A percentile compares a stretch with the other conserved stretches of the same genome.
These are phyloP conservation scores for Drosophila burlai DNA, from an alignment of 1,140 invertebrate species.

Conservation along the genomic window DNA sequence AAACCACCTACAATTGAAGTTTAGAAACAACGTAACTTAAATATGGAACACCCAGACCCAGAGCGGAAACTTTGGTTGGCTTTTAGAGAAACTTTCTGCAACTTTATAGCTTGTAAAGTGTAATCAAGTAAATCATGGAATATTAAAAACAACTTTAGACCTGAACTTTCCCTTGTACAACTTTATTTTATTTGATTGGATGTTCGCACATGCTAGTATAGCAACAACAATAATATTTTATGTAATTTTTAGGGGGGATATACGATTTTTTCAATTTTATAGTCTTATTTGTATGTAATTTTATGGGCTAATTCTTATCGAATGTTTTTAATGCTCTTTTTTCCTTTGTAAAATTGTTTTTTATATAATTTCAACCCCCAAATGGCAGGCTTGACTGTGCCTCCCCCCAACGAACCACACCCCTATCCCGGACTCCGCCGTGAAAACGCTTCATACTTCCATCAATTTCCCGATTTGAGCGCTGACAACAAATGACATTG, in stretches of 20 bases:
- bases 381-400: constrained; percentile 4
- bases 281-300: background rate
- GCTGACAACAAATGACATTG: constrained; percentile 60
- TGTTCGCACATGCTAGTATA: background rate
- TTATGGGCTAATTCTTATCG: background rate
- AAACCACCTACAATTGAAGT: background rate
- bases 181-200: constrained; percentile 14
- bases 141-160: constrained; percentile 29
- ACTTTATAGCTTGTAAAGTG: constrained; percentile 30
- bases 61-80: constrained; percentile 10
- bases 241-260: background rate
- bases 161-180: constrained; percentile 3
- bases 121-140: constrained; percentile 32
- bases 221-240: constrained; percentile 1
- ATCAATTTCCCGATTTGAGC: constrained; percentile 49
- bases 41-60: constrained; percentile 2
- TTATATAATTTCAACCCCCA: background rate
- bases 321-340: background rate
- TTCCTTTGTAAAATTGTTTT: constrained; percentile 1
- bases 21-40: constrained; percentile 15
- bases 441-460: constrained; percentile 7
- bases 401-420: background rate
- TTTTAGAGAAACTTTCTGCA: constrained; percentile 8
- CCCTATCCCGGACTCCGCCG: background rate
- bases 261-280: constrained; percentile 1